Evolutionary conservation across 2,888 invertebrate species (phyloP).

Genomic region (Melieria crassipennis): DNA sequence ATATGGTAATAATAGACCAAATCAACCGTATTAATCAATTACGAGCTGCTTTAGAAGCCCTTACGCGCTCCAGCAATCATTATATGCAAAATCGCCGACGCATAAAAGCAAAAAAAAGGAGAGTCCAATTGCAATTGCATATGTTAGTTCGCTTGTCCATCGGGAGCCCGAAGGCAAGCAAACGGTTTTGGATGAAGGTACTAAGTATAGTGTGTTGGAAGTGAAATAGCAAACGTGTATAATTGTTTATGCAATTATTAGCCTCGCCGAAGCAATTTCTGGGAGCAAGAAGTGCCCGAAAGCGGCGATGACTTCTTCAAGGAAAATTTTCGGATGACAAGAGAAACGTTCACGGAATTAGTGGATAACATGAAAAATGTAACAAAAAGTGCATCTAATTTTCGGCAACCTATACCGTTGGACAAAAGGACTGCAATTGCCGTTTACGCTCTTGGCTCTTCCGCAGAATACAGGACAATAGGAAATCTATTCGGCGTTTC

Average conservation of each 20-base stretch:
- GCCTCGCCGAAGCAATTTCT: background rate
- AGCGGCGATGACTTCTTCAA: background rate
- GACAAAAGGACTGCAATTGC: slow-evolving; percentile 28
- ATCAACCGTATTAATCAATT: no score
- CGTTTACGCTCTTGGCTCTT: slow-evolving; percentile 29
- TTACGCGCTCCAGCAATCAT: no score
- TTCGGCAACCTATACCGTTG: slow-evolving; percentile 17
- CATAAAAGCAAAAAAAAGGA: no score
- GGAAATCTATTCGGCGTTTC: slow-evolving; percentile 32
- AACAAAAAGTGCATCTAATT: slow-evolving; percentile 25
- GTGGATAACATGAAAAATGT: slow-evolving; percentile 18
- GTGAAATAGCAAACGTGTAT: no score
- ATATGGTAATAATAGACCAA: no score
- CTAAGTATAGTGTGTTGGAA: no score
- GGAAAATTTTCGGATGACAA: slow-evolving; percentile 20
- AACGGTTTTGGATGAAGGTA: no score
- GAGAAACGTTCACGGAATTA: background rate
- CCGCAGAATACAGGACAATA: slow-evolving; percentile 28
- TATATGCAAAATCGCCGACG: no score
- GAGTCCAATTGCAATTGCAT: no score
- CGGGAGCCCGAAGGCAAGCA: no score
- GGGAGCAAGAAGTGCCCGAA: background rate
- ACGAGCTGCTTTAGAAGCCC: no score
- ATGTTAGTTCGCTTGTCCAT: no score
- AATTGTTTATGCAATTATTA: background rate